phyloP scores from a whole-genome alignment of 2,113 vertebrate species.

The Oophaga pumilio region DNA sequence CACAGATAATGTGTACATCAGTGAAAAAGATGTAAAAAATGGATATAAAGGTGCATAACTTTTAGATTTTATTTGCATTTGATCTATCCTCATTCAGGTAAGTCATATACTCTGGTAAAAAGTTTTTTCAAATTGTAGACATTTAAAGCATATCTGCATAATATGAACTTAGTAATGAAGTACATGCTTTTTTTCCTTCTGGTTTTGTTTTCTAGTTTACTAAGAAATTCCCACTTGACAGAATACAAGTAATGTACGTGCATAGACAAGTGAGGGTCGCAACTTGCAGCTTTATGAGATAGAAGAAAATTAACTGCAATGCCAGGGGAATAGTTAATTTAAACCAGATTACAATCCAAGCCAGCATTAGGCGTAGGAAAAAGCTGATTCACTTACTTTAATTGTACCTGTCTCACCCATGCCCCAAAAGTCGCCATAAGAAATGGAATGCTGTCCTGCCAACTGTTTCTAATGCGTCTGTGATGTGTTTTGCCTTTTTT shows the following conservation, averaged over 20 bases:
- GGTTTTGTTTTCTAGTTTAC: too few relatives aligned
- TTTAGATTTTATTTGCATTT: too few relatives aligned
- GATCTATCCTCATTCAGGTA: too few relatives aligned
- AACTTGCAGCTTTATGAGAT: neutral
- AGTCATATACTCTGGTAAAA: too few relatives aligned
- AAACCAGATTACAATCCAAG: neutral
- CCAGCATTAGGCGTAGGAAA: neutral
- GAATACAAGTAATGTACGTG: neutral
- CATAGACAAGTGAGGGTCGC: neutral
- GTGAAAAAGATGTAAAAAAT: too few relatives aligned
- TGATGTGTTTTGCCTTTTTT: neutral
- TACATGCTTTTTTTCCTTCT: too few relatives aligned
- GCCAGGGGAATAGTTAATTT: neutral
- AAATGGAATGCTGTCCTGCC: neutral
- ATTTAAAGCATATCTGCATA: too few relatives aligned
- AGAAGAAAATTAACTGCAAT: neutral
- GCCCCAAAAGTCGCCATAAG: neutral
- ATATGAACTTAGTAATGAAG: too few relatives aligned
- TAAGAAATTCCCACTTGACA: too few relatives aligned
- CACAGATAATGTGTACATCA: too few relatives aligned
- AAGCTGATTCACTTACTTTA: conserved; percentile 29
- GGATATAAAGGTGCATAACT: too few relatives aligned
- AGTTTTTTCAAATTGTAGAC: too few relatives aligned
- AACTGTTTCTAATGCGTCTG: conserved; percentile 30
- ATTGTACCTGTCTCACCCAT: neutral